Conservation (phyloP, 2,113 vertebrate species). For the Hirundichthys speculiger region DNA sequence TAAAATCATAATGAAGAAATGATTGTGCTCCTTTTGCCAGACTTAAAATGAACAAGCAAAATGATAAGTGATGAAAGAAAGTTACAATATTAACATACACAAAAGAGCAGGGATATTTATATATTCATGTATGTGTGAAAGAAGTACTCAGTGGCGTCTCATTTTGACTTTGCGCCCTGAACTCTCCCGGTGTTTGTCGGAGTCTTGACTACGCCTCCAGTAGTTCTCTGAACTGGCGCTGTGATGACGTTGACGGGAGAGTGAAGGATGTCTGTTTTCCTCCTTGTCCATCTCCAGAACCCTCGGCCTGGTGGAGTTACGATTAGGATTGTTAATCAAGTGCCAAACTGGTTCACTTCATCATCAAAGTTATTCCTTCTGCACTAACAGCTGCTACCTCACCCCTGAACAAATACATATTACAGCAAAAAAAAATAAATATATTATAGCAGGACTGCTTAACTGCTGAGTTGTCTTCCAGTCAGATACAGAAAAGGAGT, state of each 20-base stretch:
- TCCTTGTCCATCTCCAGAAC: slow-evolving; percentile 99
- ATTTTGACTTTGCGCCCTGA: slow-evolving; percentile 94
- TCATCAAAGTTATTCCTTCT: not conserved
- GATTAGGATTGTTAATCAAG: not conserved
- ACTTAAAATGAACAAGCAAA: slow-evolving; percentile 29
- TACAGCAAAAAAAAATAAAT: no score
- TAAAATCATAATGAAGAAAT: slow-evolving; percentile 39
- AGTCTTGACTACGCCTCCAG: slow-evolving; percentile 82
- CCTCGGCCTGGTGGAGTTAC: slow-evolving; percentile 83
- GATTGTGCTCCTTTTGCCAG: slow-evolving; percentile 26
- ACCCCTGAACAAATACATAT: no score
- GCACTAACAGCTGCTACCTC: no score
- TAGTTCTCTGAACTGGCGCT: slow-evolving; percentile 91
- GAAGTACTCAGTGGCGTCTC: slow-evolving; percentile 89
- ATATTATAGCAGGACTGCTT: no score
- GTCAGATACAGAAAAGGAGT: no score
- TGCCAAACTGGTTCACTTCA: not conserved
- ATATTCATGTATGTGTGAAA: slow-evolving; percentile 13
- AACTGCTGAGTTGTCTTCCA: no score
- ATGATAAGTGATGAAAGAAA: slow-evolving; percentile 28
- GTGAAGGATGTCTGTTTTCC: slow-evolving; percentile 90
- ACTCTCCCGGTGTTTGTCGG: slow-evolving; percentile 79
- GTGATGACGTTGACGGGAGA: slow-evolving; percentile 85
- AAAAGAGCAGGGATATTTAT: slow-evolving; percentile 34
- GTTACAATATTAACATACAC: slow-evolving; percentile 30